Base-by-base conservation (phyloP, 2,888 invertebrate genomes). In the Thereva unica region DNA sequence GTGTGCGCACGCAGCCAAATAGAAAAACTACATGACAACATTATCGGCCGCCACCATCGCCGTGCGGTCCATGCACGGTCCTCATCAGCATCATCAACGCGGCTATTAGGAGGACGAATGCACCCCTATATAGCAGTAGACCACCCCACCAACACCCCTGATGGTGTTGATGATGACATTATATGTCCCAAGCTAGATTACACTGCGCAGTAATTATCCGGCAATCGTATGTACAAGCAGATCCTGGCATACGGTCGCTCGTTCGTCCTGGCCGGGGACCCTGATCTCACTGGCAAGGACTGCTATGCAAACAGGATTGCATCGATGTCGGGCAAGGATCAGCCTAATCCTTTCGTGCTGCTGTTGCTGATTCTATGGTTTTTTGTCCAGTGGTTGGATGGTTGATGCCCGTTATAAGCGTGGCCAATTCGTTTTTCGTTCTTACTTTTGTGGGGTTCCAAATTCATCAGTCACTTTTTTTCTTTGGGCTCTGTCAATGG, bases 131-230 rank as follows among this genome's bases (percentile, higher is more conserved):
- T 8, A 44, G 37, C 50, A 54, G 54, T 47, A 42, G 54, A 52
- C 44, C 66, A 56, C 56, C 50, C 49, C 61, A 64, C 23, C 44
- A n/a, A 34, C 12, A 40, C 40, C 50, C 42, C 40, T 34, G 42
- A 59, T 35, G 54, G 54, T 45, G 55, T 7, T 47, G 67, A 64
- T 57, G 64, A 57, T 57, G 52, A 53, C 49, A 53, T 44, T 57
- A 12, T 45, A 37, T n/a, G 37, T 37, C 37, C 44, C 66, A 10
- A 38, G 47, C 57, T 64, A 65, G 65, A 68, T 68, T 68, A 68
- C 68, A 68, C 68, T 61, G 38, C 34, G 8, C 23, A 42, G 10
- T 42, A 68, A 68, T 68, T 68, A 68, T 68, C 66, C 66, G 41
- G 23, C 52, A 68, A 41, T 66, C 55, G 49, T 55, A 63, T 66